phyloP scores from a whole-genome alignment of 2,113 vertebrate genomes.

The Verasper variegatus region DNA sequence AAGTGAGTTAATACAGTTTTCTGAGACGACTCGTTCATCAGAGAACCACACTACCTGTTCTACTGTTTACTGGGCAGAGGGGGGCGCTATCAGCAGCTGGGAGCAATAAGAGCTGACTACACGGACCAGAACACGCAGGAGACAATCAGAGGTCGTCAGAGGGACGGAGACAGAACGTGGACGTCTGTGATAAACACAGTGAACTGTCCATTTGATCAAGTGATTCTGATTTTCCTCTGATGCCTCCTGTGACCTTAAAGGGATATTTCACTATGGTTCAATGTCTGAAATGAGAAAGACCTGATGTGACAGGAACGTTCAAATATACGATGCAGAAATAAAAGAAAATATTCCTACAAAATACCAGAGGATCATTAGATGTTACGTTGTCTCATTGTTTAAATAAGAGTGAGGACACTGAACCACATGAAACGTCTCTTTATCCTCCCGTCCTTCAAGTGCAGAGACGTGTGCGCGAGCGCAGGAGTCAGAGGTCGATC shows the following conservation, averaged over 20 bases:
- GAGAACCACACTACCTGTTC: background rate
- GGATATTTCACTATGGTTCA: conserved; percentile 24
- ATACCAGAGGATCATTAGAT: background rate
- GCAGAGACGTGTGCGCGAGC: background rate
- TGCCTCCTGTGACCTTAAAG: conserved; percentile 14
- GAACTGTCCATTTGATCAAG: no score
- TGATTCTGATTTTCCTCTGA: background rate
- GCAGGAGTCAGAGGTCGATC: conserved; percentile 4
- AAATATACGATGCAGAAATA: background rate
- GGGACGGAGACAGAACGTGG: background rate
- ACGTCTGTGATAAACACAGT: no score
- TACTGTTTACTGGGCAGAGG: background rate
- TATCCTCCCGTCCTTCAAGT: no score
- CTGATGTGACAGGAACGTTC: background rate
- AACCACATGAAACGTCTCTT: conserved; percentile 27
- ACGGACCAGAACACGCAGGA: conserved; percentile 8
- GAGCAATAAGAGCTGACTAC: conserved; percentile 33
- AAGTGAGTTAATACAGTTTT: no score
- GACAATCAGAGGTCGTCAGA: background rate
- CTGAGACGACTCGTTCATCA: background rate
- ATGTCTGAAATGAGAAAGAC: background rate
- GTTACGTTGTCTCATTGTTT: background rate
- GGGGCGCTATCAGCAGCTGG: conserved; percentile 23
- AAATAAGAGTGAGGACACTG: background rate
- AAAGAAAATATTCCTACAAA: no score